phyloP scores from a whole-genome alignment of 2,113 vertebrate species.

The Notechis scutatus region DNA sequence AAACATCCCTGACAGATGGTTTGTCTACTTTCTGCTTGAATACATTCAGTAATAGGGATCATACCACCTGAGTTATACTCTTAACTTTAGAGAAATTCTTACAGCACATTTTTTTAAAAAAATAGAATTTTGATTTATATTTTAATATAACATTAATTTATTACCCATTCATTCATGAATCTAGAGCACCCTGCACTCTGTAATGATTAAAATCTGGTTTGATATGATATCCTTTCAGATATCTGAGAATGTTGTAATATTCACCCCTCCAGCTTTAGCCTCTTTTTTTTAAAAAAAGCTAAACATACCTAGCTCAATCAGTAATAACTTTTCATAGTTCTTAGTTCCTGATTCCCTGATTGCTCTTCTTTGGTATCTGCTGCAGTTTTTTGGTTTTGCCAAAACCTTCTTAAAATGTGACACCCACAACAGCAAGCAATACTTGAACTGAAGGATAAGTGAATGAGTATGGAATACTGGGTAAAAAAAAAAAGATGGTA shows the following conservation, averaged over 20 bases:
- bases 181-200: not conserved
- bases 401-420: not conserved
- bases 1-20: not conserved
- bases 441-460: not conserved
- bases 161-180: not conserved
- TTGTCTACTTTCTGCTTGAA: not conserved
- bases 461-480: not conserved
- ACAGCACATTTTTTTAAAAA: not conserved
- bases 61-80: not conserved
- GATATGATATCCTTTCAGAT: not conserved
- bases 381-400: not conserved
- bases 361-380: not conserved
- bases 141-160: not conserved
- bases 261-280: not conserved
- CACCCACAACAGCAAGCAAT: not conserved
- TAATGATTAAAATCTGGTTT: not conserved
- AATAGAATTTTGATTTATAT: not conserved
- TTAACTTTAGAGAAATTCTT: not conserved
- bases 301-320: not conserved
- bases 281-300: not conserved
- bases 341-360: not conserved
- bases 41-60: not conserved
- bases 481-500: not conserved
- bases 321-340: not conserved
- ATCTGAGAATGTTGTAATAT: not conserved